phyloP scores from a whole-genome alignment of 2,113 vertebrate species.

The Platichthys stellatus region DNA sequence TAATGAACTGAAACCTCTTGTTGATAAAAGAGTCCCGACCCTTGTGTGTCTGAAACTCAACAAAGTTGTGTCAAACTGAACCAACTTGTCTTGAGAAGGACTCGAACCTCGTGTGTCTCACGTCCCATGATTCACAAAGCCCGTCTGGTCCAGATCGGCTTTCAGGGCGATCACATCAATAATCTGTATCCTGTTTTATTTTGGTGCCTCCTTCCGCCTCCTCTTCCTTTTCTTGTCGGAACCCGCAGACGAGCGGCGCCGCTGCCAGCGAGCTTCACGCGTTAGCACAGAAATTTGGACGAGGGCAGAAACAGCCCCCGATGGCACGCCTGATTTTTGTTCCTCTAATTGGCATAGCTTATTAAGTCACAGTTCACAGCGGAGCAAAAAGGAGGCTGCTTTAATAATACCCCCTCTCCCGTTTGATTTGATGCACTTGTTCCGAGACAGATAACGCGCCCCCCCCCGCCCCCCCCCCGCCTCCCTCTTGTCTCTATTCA shows the following conservation, averaged over 20 bases:
- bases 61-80: no score
- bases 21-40: no score
- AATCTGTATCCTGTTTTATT: constrained; percentile 17
- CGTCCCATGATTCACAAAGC: no score
- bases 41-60: no score
- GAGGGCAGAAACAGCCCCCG: constrained; percentile 66
- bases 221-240: constrained; percentile 36
- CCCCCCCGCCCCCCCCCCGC: constrained; percentile 58
- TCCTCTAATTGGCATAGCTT: constrained; percentile 80
- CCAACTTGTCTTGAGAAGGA: no score
- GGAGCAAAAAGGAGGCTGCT: constrained; percentile 62
- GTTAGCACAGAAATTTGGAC: constrained; percentile 70
- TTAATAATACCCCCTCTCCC: constrained; percentile 79
- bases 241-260: constrained; percentile 3
- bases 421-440: constrained; percentile 79
- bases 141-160: no score
- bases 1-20: no score
- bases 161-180: no score
- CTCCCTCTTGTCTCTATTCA: constrained; percentile 79
- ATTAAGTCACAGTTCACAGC: constrained; percentile 81
- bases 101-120: no score
- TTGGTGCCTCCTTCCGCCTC: constrained; percentile 27
- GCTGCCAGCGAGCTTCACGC: constrained; percentile 66
- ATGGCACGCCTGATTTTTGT: constrained; percentile 79
- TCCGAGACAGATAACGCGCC: constrained; percentile 74